phyloP scores from a whole-genome alignment of 1,140 invertebrate genomes.

The Eciton burchellii region DNA sequence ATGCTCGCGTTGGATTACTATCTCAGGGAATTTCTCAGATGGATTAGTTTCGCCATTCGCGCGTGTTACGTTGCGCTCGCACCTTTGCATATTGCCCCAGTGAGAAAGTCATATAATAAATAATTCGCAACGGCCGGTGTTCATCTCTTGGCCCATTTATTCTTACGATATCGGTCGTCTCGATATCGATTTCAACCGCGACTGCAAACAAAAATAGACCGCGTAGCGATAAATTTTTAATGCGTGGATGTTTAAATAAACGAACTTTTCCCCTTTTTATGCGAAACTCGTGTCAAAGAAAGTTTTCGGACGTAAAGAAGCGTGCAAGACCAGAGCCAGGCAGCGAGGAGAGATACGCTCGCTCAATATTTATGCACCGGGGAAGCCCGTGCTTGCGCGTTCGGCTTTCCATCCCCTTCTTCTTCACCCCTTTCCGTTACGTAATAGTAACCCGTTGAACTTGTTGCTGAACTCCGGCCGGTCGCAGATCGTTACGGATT shows the following conservation, averaged over 20 bases:
- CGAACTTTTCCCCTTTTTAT: constrained; percentile 63
- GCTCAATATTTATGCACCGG: constrained; percentile 66
- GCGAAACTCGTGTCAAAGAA: constrained; percentile 63
- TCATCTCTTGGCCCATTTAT: constrained; percentile 27
- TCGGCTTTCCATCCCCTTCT: too few relatives aligned
- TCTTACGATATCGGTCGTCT: constrained; percentile 26
- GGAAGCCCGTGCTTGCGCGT: constrained; percentile 54
- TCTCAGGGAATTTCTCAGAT: constrained; percentile 44
- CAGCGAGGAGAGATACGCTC: constrained; percentile 63
- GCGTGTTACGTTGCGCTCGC: constrained; percentile 38
- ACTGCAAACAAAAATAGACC: constrained; percentile 57
- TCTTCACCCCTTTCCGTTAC: constrained; percentile 15
- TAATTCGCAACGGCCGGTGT: constrained; percentile 40
- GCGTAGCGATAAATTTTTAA: constrained; percentile 64
- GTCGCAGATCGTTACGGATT: constrained; percentile 34
- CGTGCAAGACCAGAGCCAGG: constrained; percentile 50
- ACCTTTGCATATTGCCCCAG: constrained; percentile 39
- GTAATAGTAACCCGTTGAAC: constrained; percentile 50
- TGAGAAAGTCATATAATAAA: constrained; percentile 50
- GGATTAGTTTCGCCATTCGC: constrained; percentile 53
- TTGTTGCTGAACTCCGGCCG: constrained; percentile 60
- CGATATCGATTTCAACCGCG: constrained; percentile 41
- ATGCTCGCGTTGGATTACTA: constrained; percentile 32
- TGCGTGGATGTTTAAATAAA: constrained; percentile 69
- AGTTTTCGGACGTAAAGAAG: constrained; percentile 68